phyloP scores from a whole-genome alignment of 2,888 invertebrate genomes.

The Dryobota labecula region DNA sequence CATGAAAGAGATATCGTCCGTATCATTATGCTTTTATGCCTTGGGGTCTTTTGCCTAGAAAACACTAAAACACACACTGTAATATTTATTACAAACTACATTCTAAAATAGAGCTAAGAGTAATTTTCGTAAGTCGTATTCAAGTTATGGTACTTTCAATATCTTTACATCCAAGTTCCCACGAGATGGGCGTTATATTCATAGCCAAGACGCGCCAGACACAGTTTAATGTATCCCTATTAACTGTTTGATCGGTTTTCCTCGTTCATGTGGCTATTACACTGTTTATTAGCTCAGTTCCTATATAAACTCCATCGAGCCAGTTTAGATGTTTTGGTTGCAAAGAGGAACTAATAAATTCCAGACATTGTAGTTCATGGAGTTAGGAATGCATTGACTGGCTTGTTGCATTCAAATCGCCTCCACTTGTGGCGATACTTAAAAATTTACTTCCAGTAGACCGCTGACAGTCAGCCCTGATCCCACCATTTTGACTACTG shows the following conservation, averaged over 20 bases:
- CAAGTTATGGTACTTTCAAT: conserved; percentile 3
- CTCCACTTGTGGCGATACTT: neutral
- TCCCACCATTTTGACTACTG: neutral
- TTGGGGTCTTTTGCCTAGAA: neutral
- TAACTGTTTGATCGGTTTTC: conserved; percentile 56
- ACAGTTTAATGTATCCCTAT: conserved; percentile 48
- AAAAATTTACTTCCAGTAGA: neutral
- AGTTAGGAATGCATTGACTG: neutral
- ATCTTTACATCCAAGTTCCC: conserved; percentile 5
- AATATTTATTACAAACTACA: neutral
- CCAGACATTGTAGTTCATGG: conserved; percentile 12
- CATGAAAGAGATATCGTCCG: neutral
- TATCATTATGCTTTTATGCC: too few relatives aligned
- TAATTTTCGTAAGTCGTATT: neutral
- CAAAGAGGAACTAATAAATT: conserved; percentile 32
- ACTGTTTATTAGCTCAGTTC: conserved; percentile 48
- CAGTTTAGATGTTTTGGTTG: conserved; percentile 52
- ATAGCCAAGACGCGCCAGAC: conserved; percentile 38
- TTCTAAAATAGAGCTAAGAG: neutral
- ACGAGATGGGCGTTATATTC: conserved; percentile 16
- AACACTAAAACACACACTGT: neutral
- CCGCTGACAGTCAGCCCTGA: neutral
- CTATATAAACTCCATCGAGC: conserved; percentile 33
- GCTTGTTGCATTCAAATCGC: neutral
- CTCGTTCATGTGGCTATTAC: conserved; percentile 48